Conservation (phyloP, 2,888 invertebrate genomes). For the Diplazon laetatorius region DNA sequence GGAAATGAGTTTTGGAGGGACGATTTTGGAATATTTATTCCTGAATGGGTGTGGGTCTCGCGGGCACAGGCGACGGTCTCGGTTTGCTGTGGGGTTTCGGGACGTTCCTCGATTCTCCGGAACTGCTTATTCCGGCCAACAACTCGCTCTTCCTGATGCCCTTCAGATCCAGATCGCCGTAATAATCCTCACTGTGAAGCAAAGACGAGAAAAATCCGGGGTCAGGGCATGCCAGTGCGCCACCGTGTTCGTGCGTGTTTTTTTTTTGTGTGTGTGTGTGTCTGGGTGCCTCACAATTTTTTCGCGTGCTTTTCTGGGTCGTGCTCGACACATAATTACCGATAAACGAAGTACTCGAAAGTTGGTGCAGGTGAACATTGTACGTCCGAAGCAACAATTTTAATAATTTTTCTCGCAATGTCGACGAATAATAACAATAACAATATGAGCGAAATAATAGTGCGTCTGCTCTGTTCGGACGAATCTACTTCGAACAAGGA, state of each 20-base stretch:
- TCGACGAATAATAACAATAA: neutral
- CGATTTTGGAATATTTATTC: slow-evolving; percentile 74
- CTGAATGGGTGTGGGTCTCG: slow-evolving; percentile 81
- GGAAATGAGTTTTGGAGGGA: slow-evolving; percentile 73
- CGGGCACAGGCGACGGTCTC: slow-evolving; percentile 77
- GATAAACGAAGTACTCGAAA: no score
- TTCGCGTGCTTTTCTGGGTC: slow-evolving; percentile 29
- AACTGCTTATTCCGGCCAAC: slow-evolving; percentile 89
- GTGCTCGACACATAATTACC: slow-evolving; percentile 12
- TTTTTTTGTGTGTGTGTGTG: slow-evolving; percentile 38
- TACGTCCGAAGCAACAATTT: no score
- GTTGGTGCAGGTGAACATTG: no score
- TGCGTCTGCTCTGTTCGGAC: neutral
- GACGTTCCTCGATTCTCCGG: slow-evolving; percentile 84
- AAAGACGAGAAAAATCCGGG: slow-evolving; percentile 76
- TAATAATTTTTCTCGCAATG: no score
- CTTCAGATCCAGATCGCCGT: slow-evolving; percentile 97
- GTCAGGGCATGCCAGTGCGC: slow-evolving; percentile 73
- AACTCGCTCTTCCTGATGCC: slow-evolving; percentile 97
- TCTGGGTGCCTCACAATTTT: slow-evolving; percentile 37
- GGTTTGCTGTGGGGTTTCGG: slow-evolving; percentile 85
- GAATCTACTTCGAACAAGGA: slow-evolving; percentile 17
- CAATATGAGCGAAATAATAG: neutral
- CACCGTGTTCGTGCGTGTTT: slow-evolving; percentile 44
- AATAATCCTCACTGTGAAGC: slow-evolving; percentile 96